These are phyloP conservation scores for Coregonus ussuriensis DNA, from an alignment of 2,797 vertebrate species.

Conservation along the genomic window DNA sequence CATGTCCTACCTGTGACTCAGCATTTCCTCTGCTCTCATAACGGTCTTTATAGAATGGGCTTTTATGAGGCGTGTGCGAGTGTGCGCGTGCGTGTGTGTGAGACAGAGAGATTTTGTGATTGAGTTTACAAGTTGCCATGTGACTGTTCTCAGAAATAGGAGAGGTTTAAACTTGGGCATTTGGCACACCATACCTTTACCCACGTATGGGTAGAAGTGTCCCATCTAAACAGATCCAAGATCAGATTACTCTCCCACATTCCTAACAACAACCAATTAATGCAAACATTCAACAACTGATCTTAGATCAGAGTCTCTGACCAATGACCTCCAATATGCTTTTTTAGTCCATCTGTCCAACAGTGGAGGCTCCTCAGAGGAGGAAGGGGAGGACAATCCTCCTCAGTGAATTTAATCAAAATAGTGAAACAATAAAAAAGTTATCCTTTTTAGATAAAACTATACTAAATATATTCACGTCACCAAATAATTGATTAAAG, in stretches of 20 bases:
- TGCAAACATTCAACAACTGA: background rate
- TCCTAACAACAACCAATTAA: background rate
- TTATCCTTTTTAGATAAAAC: too few relatives aligned
- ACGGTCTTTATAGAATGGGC: background rate
- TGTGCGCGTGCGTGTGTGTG: background rate
- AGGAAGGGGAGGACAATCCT: too few relatives aligned
- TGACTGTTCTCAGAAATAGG: background rate
- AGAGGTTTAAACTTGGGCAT: background rate
- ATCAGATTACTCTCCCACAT: background rate
- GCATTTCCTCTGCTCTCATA: constrained; percentile 48
- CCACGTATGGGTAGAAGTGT: background rate
- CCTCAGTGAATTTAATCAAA: too few relatives aligned
- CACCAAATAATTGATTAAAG: too few relatives aligned
- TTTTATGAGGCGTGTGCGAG: background rate
- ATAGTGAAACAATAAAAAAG: too few relatives aligned
- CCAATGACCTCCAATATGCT: background rate
- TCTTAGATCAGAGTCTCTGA: background rate
- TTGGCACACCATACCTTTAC: background rate
- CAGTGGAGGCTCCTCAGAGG: too few relatives aligned
- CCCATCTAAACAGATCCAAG: background rate
- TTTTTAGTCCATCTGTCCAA: background rate
- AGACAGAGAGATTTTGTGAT: background rate
- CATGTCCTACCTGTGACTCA: constrained; percentile 68
- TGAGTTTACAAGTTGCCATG: background rate
- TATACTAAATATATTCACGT: too few relatives aligned